Evolutionary conservation across 2,888 invertebrate genomes (phyloP).

Genomic region (Galerucella nymphaeae): DNA sequence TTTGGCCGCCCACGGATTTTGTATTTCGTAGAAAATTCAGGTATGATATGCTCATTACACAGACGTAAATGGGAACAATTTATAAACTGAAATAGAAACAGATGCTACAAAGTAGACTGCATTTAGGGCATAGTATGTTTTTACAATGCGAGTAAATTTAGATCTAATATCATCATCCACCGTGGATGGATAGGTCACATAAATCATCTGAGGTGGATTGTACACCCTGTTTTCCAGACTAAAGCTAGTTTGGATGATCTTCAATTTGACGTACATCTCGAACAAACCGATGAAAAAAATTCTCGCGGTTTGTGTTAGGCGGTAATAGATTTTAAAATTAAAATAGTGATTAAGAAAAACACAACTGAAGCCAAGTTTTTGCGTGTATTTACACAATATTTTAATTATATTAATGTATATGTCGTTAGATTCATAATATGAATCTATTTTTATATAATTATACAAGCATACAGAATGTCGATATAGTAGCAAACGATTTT

Average conservation of each 20-base stretch:
- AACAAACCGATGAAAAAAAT: background rate
- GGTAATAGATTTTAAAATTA: background rate
- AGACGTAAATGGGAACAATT: conserved; percentile 24
- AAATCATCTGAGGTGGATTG: too few species aligned
- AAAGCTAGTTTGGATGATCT: too few species aligned
- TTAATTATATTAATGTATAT: conserved; percentile 10
- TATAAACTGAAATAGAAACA: conserved; percentile 22
- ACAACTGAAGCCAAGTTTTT: conserved; percentile 17
- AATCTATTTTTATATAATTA: conserved; percentile 7
- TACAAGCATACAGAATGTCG: background rate
- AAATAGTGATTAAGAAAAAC: conserved; percentile 21
- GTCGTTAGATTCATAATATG: background rate
- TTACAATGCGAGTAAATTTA: too few species aligned
- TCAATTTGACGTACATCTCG: background rate
- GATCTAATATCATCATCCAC: too few species aligned
- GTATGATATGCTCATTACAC: conserved; percentile 20
- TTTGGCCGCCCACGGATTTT: conserved; percentile 40
- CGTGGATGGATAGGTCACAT: too few species aligned
- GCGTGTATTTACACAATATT: conserved; percentile 9
- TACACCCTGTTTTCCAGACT: too few species aligned
- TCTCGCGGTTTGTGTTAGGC: background rate
- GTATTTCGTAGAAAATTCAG: conserved; percentile 35
- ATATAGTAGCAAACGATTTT: background rate
- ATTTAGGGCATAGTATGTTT: too few species aligned
- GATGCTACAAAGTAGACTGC: background rate